phyloP scores from a whole-genome alignment of 1,140 invertebrate species.

The Rhysida immarginata region DNA sequence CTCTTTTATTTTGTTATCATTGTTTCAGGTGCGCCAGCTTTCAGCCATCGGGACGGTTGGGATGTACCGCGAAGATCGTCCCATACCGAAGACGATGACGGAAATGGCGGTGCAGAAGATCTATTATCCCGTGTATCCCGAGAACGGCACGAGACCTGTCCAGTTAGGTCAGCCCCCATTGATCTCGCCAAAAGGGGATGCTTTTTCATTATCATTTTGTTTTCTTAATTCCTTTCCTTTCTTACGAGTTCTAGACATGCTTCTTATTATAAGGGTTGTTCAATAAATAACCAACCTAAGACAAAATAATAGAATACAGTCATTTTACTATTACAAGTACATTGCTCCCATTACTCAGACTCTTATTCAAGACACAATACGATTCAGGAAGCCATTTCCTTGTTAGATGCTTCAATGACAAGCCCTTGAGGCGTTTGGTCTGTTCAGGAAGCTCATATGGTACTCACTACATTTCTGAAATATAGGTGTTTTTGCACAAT shows the following conservation, averaged over 20 bases:
- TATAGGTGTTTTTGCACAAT: too few relatives aligned
- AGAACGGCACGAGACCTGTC: background rate
- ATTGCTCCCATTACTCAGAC: too few relatives aligned
- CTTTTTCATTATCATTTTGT: background rate
- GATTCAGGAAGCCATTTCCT: too few relatives aligned
- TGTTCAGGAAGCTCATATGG: too few relatives aligned
- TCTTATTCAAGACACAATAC: too few relatives aligned
- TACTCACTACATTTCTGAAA: too few relatives aligned
- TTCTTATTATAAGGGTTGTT: background rate
- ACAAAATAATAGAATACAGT: background rate
- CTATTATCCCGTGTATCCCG: constrained; percentile 10
- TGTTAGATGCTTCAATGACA: too few relatives aligned
- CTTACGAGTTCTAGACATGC: background rate
- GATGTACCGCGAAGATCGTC: constrained; percentile 7
- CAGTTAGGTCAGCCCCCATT: constrained; percentile 7
- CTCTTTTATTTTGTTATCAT: constrained; percentile 1
- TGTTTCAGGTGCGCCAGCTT: constrained; percentile 50
- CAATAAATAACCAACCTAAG: background rate
- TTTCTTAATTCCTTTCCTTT: background rate
- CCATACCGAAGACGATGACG: constrained; percentile 5
- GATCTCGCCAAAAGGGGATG: background rate
- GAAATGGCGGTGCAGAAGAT: constrained; percentile 10
- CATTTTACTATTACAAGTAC: too few relatives aligned
- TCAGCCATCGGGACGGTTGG: constrained; percentile 61
- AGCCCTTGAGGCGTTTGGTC: too few relatives aligned